Conservation (phyloP, 2,797 vertebrate species). For the Argentina silus region DNA sequence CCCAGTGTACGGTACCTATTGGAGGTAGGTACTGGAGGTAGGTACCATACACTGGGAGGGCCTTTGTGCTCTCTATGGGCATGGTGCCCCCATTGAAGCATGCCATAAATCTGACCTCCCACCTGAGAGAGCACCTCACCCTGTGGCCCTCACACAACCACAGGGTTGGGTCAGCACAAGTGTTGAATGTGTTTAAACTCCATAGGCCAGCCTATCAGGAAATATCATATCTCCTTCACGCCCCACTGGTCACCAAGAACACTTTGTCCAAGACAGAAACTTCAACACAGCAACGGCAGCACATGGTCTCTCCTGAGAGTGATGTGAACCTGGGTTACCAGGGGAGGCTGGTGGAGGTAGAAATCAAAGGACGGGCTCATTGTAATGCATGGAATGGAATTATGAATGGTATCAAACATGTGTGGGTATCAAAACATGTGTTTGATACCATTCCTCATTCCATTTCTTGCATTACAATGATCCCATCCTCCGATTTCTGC, state of each 20-base stretch:
- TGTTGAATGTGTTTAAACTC: too few relatives aligned
- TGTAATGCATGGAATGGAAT: too few relatives aligned
- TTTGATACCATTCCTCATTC: too few relatives aligned
- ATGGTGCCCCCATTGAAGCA: constrained; percentile 20
- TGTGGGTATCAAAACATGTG: too few relatives aligned
- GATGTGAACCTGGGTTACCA: constrained; percentile 12
- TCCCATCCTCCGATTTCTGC: background rate
- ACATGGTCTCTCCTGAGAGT: constrained; percentile 30
- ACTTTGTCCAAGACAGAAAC: constrained; percentile 36
- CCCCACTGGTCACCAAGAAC: constrained; percentile 36
- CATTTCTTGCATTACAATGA: too few relatives aligned
- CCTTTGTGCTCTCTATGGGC: background rate
- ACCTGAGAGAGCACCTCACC: constrained; percentile 8
- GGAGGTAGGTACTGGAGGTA: background rate
- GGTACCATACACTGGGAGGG: background rate
- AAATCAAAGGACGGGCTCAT: too few relatives aligned
- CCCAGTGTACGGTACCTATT: too few relatives aligned
- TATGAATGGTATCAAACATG: too few relatives aligned
- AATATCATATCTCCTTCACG: constrained; percentile 28
- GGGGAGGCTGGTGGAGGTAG: too few relatives aligned
- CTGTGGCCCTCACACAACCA: constrained; percentile 10
- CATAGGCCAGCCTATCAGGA: constrained; percentile 31
- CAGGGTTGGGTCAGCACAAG: constrained; percentile 26
- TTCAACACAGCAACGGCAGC: constrained; percentile 23
- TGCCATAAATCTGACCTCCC: constrained; percentile 22